Base-by-base conservation (phyloP, 2,888 invertebrate species). In the Spodoptera picta region DNA sequence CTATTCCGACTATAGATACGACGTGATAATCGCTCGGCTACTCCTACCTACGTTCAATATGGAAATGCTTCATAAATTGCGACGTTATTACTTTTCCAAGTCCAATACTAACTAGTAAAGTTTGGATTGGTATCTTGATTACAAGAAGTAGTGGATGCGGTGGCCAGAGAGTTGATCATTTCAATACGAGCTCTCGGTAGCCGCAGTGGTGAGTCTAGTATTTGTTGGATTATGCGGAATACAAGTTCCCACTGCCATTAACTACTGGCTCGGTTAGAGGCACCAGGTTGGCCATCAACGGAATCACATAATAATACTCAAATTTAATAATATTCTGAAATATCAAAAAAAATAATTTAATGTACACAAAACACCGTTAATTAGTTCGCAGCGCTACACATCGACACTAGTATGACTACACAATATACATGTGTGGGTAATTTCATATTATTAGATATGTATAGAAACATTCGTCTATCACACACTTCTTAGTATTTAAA, bases 181-280 rank as follows among this genome's bases (percentile, higher is more conserved):
- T 31, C 12, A 36, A 14, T 31, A 54, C 44, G 47, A 44, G 68
- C n/a, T 24, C 64, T 49, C n/a, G 54, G 65, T 50, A 50, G 53
- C 27, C 63, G 69, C 36, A 44, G 69, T 69, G 73, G 73, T 71
- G 57, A 74, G 79, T n/a, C n/a, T n/a, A n/a, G 69, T 84, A 83
- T 83, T 84, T 83, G 84, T 79, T 79, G 82, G 81, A 77, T 74
- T 79, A 83, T 60, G 74, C 60, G 83, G 84, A 84, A 85, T 85
- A 83, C 81, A 74, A 64, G 57, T 52, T 4, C 27, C 27, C 27
- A 27, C 27, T 27, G 27, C 27, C 27, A 27, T 3, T 4, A 4
- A 27, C 27, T 27, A 27, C 27, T 27, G 27, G 27, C 4, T 4
- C 27, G 27, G 27, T 3, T 0, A 27, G 27, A 27, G 27, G 27